A percentile compares a stretch with the other conserved stretches of the same genome.
Evolutionary conservation across 2,888 invertebrate genomes (phyloP).

Genomic region (Drosophila longiperda): DNA sequence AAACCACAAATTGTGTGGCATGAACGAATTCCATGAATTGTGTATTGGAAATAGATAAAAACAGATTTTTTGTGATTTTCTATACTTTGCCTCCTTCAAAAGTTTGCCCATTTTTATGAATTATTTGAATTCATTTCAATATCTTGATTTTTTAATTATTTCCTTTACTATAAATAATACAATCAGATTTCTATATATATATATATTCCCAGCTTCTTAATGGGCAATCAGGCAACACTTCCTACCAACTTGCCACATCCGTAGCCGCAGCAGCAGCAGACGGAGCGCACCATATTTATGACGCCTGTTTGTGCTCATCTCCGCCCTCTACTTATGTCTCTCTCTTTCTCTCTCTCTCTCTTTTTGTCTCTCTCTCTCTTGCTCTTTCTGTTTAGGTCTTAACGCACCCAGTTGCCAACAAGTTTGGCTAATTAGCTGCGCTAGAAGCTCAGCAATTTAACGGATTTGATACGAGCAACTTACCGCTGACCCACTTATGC

Average conservation of each 20-base stretch:
- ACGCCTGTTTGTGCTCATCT: constrained; percentile 1
- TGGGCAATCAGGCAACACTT: constrained; percentile 60
- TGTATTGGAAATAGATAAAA: background rate
- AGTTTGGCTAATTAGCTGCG: constrained; percentile 70
- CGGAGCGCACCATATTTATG: constrained; percentile 53
- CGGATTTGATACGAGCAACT: constrained; percentile 39
- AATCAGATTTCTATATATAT: background rate
- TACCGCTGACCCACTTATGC: constrained; percentile 55
- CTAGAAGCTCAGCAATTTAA: constrained; percentile 51
- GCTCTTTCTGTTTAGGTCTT: constrained; percentile 3
- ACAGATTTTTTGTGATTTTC: background rate
- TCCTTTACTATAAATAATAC: background rate
- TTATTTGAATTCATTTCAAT: background rate
- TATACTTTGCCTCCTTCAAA: background rate
- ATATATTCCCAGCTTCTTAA: constrained; percentile 26
- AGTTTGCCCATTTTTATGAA: background rate
- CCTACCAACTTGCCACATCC: constrained; percentile 57
- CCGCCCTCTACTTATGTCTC: background rate
- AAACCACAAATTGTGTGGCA: background rate
- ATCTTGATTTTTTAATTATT: background rate
- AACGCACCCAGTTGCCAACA: constrained; percentile 40
- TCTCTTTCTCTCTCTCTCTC: background rate
- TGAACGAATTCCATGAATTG: background rate
- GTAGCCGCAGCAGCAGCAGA: constrained; percentile 3
- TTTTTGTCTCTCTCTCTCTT: background rate